Percentiles rank a stretch among this genome's conserved stretches.
Conservation (phyloP, 2,888 invertebrate species). For the Hypomecis atomaria region DNA sequence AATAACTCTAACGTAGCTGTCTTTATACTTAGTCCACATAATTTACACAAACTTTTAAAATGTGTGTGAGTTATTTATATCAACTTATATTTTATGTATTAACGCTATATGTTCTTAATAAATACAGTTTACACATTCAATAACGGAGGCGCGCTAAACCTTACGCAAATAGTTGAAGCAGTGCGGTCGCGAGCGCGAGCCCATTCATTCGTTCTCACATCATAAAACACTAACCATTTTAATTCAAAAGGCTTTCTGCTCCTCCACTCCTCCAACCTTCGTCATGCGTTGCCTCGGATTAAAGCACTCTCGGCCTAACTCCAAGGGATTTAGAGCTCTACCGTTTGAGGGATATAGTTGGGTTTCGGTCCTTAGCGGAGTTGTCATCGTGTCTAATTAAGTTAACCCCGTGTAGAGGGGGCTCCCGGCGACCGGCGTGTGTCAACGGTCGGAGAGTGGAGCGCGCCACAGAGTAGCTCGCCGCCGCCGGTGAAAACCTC, state of each 20-base stretch:
- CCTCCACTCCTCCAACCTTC: conserved; percentile 35
- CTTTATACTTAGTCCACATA: no score
- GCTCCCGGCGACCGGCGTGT: no score
- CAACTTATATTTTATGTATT: no score
- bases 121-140: neutral
- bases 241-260: conserved; percentile 38
- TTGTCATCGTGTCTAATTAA: conserved; percentile 33
- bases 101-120: no score
- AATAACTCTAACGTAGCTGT: no score
- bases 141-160: neutral
- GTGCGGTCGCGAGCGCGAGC: conserved; percentile 5
- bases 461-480: no score
- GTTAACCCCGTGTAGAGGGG: neutral
- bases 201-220: conserved; percentile 22
- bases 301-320: conserved; percentile 21
- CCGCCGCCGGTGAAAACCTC: no score
- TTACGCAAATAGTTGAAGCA: neutral
- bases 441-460: no score
- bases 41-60: no score
- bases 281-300: conserved; percentile 39
- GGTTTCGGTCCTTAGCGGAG: neutral
- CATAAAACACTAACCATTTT: conserved; percentile 36
- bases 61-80: no score
- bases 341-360: neutral
- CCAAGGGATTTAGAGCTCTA: neutral